These are phyloP conservation scores for Arbacia lixula DNA, from an alignment of 53 echinoderm and acorn worm species.

Conservation along the genomic window DNA sequence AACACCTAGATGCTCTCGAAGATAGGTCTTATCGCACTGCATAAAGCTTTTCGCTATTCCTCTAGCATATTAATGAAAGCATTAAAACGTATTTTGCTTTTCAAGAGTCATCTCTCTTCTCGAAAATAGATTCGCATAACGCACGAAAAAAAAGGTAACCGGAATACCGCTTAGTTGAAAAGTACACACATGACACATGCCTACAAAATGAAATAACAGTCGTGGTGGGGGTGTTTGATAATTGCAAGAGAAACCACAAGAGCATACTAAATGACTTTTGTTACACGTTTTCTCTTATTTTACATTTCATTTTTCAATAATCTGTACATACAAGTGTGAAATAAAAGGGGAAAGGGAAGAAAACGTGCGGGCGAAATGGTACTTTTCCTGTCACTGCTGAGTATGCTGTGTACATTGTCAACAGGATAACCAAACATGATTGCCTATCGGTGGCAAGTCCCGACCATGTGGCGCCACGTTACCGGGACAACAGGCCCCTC, in stretches of 20 bases:
- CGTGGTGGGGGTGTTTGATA: no score
- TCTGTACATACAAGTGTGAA: conserved; percentile 3
- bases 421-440: conserved; percentile 58
- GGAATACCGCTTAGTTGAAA: no score
- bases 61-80: no score
- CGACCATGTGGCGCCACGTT: conserved; percentile 45
- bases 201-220: no score
- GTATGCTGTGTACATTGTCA: conserved; percentile 51
- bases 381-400: conserved; percentile 49
- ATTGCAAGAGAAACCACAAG: neutral
- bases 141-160: no score
- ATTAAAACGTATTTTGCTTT: no score
- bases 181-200: no score
- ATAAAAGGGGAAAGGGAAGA: neutral
- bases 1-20: no score
- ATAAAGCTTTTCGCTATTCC: no score
- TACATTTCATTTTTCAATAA: conserved; percentile 23
- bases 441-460: conserved; percentile 29
- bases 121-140: no score
- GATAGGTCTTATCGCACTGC: no score
- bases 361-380: conserved; percentile 26
- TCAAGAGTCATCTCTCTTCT: no score
- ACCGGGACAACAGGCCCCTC: conserved; percentile 47
- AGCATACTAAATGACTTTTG: conserved; percentile 39
- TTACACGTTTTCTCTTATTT: conserved; percentile 35